Base-by-base conservation (phyloP, 2,797 vertebrate genomes). In the Pogonophryne albipinna region DNA sequence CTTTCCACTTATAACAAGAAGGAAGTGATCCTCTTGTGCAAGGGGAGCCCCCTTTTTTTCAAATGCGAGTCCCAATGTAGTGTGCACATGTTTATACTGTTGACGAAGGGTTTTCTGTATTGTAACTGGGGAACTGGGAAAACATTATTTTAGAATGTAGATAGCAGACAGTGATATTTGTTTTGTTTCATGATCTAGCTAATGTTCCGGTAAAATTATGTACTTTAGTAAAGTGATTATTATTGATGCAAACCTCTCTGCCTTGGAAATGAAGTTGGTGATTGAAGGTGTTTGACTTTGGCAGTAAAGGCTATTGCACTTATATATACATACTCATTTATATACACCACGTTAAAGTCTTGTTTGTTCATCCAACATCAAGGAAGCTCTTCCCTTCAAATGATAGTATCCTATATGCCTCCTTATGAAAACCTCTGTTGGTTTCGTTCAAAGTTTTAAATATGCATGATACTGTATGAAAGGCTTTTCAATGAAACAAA, bases 351-450 rank as follows among this genome's bases (percentile, higher is more conserved):
- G 19, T 41, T 4, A 14, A 55, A 20, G 23, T 73, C 0, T 66
- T 80, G 27, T 83, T 77, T 86, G 72, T 79, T 27, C 10, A 61
- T 58, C 55, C 46, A 10, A 66, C 56, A 80, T 71, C 73, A 85
- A 82, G 74, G 14, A 57, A 4, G 10, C 11, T 56, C 3, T 6
- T 70, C 1, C 65, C 38, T 57, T 63, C 4, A 9, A 45, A 8
- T 56, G 3, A 44, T 45, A 64, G 0, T 4, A 31, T 61, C 49
- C 20, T 19, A 20, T 71, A 72, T 42, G 27, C 7, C 6, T 50
- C 3, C 19, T 62, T 50, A 13, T 0, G 66, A 2, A 76, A 67
- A 62, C 0, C 0, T 31, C 8, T 20, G n/a, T 51, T 47, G 19
- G 14, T 42, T 66, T 27, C 4, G 27, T 27, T 27, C 27, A 27